These are phyloP conservation scores for Esox lucius DNA, from an alignment of 2,797 vertebrate species.

Conservation along the genomic window DNA sequence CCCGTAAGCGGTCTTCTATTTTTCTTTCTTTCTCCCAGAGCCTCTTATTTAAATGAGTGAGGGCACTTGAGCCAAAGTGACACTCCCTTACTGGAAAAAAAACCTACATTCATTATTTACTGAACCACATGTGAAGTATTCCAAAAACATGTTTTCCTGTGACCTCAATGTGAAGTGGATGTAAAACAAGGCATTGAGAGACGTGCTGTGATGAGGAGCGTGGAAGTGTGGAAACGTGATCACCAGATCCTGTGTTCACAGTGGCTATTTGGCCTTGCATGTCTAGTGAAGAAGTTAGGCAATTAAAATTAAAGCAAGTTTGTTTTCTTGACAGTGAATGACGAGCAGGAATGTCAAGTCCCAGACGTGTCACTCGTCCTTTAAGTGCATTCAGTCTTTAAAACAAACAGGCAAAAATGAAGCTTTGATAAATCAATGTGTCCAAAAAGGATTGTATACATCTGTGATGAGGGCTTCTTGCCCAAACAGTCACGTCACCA, in stretches of 20 bases:
- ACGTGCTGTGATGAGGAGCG: too few species aligned
- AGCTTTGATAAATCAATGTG: not conserved
- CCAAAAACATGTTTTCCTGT: too few species aligned
- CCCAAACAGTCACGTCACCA: not conserved
- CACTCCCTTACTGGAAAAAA: too few species aligned
- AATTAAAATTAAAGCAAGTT: not conserved
- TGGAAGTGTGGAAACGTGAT: too few species aligned
- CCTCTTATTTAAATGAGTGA: not conserved
- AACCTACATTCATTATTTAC: too few species aligned
- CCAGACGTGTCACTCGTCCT: constrained; percentile 26
- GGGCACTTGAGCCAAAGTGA: not conserved
- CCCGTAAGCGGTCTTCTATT: not conserved
- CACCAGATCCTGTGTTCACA: too few species aligned
- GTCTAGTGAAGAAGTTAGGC: not conserved
- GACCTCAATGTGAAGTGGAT: too few species aligned
- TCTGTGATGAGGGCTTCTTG: not conserved
- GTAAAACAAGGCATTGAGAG: too few species aligned
- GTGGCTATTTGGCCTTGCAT: not conserved
- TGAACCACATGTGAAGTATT: too few species aligned
- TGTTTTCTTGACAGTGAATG: constrained; percentile 27
- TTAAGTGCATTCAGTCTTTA: constrained; percentile 24
- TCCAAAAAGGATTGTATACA: not conserved
- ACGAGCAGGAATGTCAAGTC: not conserved
- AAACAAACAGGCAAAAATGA: not conserved
- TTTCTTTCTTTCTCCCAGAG: not conserved